Base-by-base conservation (phyloP, 2,797 vertebrate genomes). In the Chaunax sp. region DNA sequence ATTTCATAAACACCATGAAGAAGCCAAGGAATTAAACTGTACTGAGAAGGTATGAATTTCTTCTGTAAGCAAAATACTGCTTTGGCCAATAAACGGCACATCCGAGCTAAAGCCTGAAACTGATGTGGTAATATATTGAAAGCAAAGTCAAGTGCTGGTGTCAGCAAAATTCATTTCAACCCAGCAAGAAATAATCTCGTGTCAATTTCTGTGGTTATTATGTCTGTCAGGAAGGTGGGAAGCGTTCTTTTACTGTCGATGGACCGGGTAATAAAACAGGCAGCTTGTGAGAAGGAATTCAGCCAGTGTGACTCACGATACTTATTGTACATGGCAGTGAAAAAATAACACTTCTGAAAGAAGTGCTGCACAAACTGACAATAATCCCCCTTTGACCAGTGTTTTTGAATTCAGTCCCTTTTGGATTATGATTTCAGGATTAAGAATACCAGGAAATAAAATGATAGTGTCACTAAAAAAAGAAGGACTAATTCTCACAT, bases 201-300 rank as follows among this genome's bases (percentile, higher is more conserved):
- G 58, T 75, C 13, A 26, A 8, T 52, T 47, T 80, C 30, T 40
- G 33, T 44, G 43, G 3, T 80, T 74, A 58, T 62, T 64, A 33
- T 51, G 22, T 22, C 19, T 53, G 18, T 58, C 8, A 53, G 23
- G 46, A 53, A 64, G 52, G 37, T 37, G 1, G 61, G 23, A 19
- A 41, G 6, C 18, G 1, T 8, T 53, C 37, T 40, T 41, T 66
- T 20, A 61, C 19, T 64, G 63, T 47, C 52, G 72, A 63, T 61
- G 12, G 62, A 62, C 44, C 11, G 41, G 37, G 49, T 67, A 59
- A 73, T 66, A 81, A 72, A 78, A 81, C 64, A 78, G 75, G 54
- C 60, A 68, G 40, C 50, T 26, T 9, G 38, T 18, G 55, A 50
- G 50, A 3, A 55, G 18, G 37, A 52, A 44, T 8, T 25, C 40